A percentile compares a stretch with the other conserved stretches of the same genome.
phyloP scores from a whole-genome alignment of 2,797 vertebrate genomes.

The Clarias platycephalus region DNA sequence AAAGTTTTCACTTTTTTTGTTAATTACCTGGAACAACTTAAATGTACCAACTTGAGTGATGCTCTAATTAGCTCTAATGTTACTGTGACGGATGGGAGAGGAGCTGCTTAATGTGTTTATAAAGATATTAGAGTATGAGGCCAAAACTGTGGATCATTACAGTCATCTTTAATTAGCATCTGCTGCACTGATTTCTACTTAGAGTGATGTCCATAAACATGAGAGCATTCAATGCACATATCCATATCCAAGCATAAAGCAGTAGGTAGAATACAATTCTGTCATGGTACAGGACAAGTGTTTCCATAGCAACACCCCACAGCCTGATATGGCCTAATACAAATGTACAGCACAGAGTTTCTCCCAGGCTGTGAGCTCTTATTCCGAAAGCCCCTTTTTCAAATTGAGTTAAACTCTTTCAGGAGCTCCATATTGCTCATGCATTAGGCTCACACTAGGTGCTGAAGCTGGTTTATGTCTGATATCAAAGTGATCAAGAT shows the following conservation, averaged over 20 bases:
- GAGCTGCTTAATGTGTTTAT: constrained; percentile 1
- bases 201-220: neutral
- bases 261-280: constrained; percentile 34
- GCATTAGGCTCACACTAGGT: neutral
- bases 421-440: constrained; percentile 57
- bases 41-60: neutral
- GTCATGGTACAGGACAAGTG: constrained; percentile 57
- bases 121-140: neutral
- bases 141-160: constrained; percentile 9
- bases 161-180: constrained; percentile 1
- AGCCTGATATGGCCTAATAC: constrained; percentile 50
- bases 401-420: constrained; percentile 56
- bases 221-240: neutral
- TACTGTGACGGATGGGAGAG: neutral
- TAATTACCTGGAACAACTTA: neutral
- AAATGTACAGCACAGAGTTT: constrained; percentile 33
- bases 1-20: neutral
- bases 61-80: neutral
- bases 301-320: constrained; percentile 73
- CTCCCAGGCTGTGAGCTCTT: constrained; percentile 18
- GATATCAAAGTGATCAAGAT: constrained; percentile 33
- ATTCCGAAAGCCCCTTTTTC: constrained; percentile 37
- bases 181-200: neutral
- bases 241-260: constrained; percentile 18
- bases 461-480: constrained; percentile 6